A percentile compares a stretch with the other conserved stretches of the same genome.
Evolutionary conservation across 2,888 invertebrate genomes (phyloP).

Genomic region (Sarcophaga rosellei): DNA sequence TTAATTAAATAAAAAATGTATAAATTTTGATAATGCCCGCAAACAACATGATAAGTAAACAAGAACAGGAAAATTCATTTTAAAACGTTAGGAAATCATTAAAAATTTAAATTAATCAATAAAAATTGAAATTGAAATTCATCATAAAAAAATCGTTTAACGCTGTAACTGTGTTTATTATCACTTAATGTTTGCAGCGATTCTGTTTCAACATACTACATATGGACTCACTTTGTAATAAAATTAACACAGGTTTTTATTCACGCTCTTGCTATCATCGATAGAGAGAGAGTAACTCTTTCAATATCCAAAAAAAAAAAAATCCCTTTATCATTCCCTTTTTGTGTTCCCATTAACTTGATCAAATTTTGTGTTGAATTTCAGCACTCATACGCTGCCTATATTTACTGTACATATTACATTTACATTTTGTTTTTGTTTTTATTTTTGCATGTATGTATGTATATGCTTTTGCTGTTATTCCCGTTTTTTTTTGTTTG

Average conservation of each 20-base stretch:
- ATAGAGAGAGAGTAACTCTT: too few species aligned
- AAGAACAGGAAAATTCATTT: background rate
- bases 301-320: background rate
- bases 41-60: too few species aligned
- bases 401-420: too few species aligned
- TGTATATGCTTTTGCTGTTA: background rate
- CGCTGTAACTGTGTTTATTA: background rate
- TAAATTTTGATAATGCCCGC: too few species aligned
- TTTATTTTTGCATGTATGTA: too few species aligned
- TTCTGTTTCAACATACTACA: background rate
- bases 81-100: background rate
- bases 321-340: constrained; percentile 1
- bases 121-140: too few species aligned
- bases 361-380: background rate
- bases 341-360: too few species aligned
- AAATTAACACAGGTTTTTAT: too few species aligned
- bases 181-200: background rate
- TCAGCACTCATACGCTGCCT: background rate
- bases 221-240: too few species aligned
- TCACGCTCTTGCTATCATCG: too few species aligned
- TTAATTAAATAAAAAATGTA: background rate
- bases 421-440: background rate
- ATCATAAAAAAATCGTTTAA: background rate
- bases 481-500: constrained; percentile 42
- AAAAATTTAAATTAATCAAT: background rate